phyloP scores from a whole-genome alignment of 2,888 invertebrate species.

The Camponotus fellah region DNA sequence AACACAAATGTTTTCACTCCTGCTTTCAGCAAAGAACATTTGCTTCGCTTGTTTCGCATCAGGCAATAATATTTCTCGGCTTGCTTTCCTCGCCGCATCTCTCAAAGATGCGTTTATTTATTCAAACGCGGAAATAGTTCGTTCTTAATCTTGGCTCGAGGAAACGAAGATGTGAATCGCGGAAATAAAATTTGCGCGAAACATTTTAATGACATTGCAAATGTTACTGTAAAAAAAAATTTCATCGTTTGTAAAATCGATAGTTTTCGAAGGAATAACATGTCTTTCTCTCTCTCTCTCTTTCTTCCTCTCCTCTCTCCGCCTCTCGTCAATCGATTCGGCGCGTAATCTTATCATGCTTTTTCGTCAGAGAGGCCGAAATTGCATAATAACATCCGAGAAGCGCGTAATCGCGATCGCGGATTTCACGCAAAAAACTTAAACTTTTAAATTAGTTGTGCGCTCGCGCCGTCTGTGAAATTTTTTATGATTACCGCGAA shows the following conservation, averaged over 20 bases:
- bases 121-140: conserved; percentile 3
- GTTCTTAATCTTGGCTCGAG: conserved; percentile 3
- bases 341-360: neutral
- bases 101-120: conserved; percentile 38
- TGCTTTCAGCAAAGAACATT: neutral
- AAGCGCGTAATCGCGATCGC: conserved; percentile 40
- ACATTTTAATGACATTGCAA: neutral
- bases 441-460: conserved; percentile 45
- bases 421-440: conserved; percentile 29
- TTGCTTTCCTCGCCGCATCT: neutral
- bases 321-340: neutral
- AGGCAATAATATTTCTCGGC: conserved; percentile 38
- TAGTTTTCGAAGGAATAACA: neutral
- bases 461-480: conserved; percentile 42
- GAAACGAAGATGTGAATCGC: conserved; percentile 12
- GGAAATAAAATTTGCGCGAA: conserved; percentile 7
- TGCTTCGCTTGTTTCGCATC: neutral
- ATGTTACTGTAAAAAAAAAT: neutral
- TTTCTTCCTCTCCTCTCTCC: neutral
- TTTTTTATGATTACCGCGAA: conserved; percentile 56
- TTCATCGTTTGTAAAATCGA: neutral
- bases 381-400: conserved; percentile 44
- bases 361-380: conserved; percentile 9
- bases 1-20: neutral
- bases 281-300: no score